These are phyloP conservation scores for Torymus aiolomorphi DNA, from an alignment of 2,888 invertebrate genomes.

Conservation along the genomic window DNA sequence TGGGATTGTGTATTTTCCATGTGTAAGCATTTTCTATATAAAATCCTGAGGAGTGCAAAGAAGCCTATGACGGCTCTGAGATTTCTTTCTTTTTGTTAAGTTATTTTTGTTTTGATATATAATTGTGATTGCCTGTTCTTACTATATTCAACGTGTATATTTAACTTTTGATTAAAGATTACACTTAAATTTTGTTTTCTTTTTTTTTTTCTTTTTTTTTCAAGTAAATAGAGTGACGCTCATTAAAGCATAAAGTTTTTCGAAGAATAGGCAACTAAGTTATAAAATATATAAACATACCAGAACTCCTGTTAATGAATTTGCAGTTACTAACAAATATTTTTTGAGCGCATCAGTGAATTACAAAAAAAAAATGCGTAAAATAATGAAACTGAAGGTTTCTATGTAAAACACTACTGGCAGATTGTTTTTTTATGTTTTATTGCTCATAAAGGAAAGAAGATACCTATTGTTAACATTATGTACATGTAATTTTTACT, in stretches of 20 bases:
- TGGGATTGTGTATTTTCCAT: slow-evolving; percentile 35
- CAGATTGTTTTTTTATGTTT: slow-evolving; percentile 44
- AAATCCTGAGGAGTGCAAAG: slow-evolving; percentile 14
- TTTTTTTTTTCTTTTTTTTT: too few relatives aligned
- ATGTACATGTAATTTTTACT: slow-evolving; percentile 33
- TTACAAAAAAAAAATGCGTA: slow-evolving; percentile 27
- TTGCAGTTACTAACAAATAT: slow-evolving; percentile 34
- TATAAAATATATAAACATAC: neutral
- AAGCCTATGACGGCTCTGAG: neutral
- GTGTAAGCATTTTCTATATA: slow-evolving; percentile 41
- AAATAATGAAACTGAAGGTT: slow-evolving; percentile 28
- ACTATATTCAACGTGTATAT: slow-evolving; percentile 11
- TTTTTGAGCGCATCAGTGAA: slow-evolving; percentile 18
- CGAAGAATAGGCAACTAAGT: slow-evolving; percentile 17
- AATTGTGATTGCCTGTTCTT: slow-evolving; percentile 28
- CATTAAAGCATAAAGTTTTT: slow-evolving; percentile 13
- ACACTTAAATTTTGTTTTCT: slow-evolving; percentile 23
- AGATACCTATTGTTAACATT: slow-evolving; percentile 27
- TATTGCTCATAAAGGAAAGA: slow-evolving; percentile 36
- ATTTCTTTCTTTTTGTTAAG: slow-evolving; percentile 32
- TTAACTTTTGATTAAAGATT: slow-evolving; percentile 13
- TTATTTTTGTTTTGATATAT: slow-evolving; percentile 28
- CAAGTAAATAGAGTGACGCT: slow-evolving; percentile 1
- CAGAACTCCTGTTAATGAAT: slow-evolving; percentile 28
- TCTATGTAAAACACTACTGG: slow-evolving; percentile 19